A percentile compares a stretch with the other conserved stretches of the same genome.
Conservation (phyloP, 2,113 vertebrate species). For the Monopterus albus region DNA sequence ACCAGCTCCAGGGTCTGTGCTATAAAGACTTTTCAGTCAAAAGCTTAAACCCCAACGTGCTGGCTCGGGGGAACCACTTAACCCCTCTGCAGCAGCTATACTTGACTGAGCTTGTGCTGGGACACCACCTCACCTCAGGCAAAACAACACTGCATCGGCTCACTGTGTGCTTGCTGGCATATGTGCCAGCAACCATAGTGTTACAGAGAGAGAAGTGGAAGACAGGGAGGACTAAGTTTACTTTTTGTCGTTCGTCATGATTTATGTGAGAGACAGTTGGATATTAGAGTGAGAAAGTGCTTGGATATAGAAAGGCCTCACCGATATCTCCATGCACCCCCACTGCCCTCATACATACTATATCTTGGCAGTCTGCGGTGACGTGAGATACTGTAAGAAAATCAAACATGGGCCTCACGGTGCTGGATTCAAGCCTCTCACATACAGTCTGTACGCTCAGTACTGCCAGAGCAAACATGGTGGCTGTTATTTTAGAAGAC, state of each 20-base stretch:
- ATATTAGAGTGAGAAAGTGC: slow-evolving; percentile 46
- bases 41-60: slow-evolving; percentile 61
- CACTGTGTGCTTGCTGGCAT: slow-evolving; percentile 21
- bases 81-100: slow-evolving; percentile 43
- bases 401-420: slow-evolving; percentile 57
- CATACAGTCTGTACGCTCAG: slow-evolving; percentile 36
- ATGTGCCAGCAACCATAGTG: slow-evolving; percentile 33
- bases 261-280: slow-evolving; percentile 23
- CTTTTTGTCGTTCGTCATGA: slow-evolving; percentile 1
- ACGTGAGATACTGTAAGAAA: slow-evolving; percentile 73
- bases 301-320: slow-evolving; percentile 23
- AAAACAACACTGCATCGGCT: slow-evolving; percentile 36
- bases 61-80: slow-evolving; percentile 70
- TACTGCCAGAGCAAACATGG: slow-evolving; percentile 72
- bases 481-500: slow-evolving; percentile 70
- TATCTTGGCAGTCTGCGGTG: slow-evolving; percentile 61
- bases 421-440: slow-evolving; percentile 43
- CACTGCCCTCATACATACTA: slow-evolving; percentile 51
- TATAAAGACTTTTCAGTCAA: slow-evolving; percentile 76
- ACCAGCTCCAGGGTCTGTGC: slow-evolving; percentile 59
- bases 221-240: background rate
- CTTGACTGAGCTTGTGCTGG: slow-evolving; percentile 62
- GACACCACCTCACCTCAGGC: slow-evolving; percentile 38
- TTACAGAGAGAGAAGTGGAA: background rate
- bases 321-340: slow-evolving; percentile 57